Percentiles rank a stretch among this genome's conserved stretches.
These are phyloP conservation scores for Timandra comae DNA, from an alignment of 2,888 invertebrate genomes.

Conservation along the genomic window DNA sequence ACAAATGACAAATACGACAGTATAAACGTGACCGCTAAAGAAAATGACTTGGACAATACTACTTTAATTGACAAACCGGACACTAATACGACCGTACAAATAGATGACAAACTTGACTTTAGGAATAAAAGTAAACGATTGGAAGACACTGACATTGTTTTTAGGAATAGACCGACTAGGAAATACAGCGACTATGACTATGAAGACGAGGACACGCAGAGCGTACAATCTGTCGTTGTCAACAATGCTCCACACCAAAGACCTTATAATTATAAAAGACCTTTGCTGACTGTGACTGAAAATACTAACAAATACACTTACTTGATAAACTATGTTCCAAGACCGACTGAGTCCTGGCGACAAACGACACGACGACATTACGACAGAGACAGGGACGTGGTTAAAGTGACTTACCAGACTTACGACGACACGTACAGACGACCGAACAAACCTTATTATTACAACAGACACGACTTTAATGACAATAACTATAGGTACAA, in stretches of 20 bases:
- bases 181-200: constrained; percentile 47
- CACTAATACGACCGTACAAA: constrained; percentile 37
- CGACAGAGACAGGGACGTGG: constrained; percentile 59
- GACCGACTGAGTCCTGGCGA: constrained; percentile 67
- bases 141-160: constrained; percentile 41
- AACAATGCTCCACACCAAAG: constrained; percentile 57
- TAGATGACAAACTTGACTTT: constrained; percentile 79
- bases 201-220: constrained; percentile 52
- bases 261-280: constrained; percentile 49
- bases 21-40: constrained; percentile 26
- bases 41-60: constrained; percentile 24
- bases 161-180: constrained; percentile 40
- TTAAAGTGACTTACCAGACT: constrained; percentile 68
- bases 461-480: constrained; percentile 42
- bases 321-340: constrained; percentile 71
- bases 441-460: constrained; percentile 57
- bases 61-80: constrained; percentile 30
- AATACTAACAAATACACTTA: constrained; percentile 70
- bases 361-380: constrained; percentile 51
- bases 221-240: constrained; percentile 60
- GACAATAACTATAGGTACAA: constrained; percentile 45
- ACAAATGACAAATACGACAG: constrained; percentile 30
- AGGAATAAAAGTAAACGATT: constrained; percentile 63
- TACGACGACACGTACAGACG: constrained; percentile 67
- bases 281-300: constrained; percentile 66